phyloP scores from a whole-genome alignment of 2,113 vertebrate genomes.

The Turnix velox region DNA sequence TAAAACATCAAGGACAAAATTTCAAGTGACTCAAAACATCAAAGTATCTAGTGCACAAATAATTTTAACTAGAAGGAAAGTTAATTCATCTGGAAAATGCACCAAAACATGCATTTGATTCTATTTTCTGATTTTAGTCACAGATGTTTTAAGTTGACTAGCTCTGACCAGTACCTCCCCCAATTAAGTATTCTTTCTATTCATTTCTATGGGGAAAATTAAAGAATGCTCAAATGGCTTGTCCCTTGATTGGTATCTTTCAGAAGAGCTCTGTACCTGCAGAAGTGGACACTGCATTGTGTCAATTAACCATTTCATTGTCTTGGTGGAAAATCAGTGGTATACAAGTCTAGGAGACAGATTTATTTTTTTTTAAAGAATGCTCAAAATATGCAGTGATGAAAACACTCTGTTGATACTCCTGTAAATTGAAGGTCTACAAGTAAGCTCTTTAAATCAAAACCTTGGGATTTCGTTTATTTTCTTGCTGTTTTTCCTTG shows the following conservation, averaged over 20 bases:
- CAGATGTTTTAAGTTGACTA: neutral
- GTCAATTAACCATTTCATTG: neutral
- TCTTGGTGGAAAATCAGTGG: neutral
- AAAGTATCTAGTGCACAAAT: rapidly evolving
- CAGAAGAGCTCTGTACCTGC: neutral
- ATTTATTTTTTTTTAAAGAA: neutral
- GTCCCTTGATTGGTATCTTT: neutral
- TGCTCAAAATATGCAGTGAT: neutral
- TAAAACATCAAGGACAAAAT: neutral
- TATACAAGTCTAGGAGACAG: neutral
- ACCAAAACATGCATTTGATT: neutral
- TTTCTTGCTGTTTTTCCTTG: neutral
- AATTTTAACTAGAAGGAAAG: neutral
- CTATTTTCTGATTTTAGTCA: neutral
- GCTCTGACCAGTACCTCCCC: neutral
- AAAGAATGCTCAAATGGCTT: too few relatives aligned
- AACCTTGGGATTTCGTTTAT: neutral
- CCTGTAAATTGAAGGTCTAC: neutral
- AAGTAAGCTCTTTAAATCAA: neutral
- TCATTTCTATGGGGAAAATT: too few relatives aligned
- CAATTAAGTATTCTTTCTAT: neutral
- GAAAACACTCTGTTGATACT: neutral
- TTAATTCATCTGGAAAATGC: neutral
- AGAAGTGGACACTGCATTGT: rapidly evolving
- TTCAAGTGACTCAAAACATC: neutral